These are phyloP conservation scores for Clytia hemisphaerica DNA, from an alignment of 30 jellyfish, hydroid and myxozoan genomes.

Conservation along the genomic window DNA sequence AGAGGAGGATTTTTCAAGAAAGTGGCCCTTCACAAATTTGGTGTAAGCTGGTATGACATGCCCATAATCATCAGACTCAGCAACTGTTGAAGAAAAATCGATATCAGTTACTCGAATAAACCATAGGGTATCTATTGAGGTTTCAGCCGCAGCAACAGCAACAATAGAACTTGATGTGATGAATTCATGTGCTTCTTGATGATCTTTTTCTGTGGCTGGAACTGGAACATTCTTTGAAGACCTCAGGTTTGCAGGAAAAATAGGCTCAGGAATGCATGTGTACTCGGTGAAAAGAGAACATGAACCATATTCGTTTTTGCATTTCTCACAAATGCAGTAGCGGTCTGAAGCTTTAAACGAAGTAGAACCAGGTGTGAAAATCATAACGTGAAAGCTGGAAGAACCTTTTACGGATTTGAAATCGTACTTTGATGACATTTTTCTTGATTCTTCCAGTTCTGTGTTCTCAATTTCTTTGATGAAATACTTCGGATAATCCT, in stretches of 20 bases:
- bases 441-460: conserved; percentile 14
- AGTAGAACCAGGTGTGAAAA: neutral
- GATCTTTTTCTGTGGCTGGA: conserved; percentile 7
- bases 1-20: neutral
- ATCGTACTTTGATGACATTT: neutral
- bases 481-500: neutral
- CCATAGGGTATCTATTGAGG: conserved; percentile 11
- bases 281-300: conserved; percentile 9
- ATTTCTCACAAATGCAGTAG: conserved; percentile 9
- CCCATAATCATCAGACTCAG: neutral
- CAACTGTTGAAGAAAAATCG: conserved; percentile 6
- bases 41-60: conserved; percentile 12
- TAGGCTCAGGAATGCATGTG: conserved; percentile 3
- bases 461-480: conserved; percentile 1
- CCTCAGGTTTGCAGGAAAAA: too few relatives aligned
- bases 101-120: conserved; percentile 8
- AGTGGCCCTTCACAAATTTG: conserved; percentile 4
- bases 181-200: conserved; percentile 7
- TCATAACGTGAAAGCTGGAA: conserved; percentile 1
- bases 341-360: conserved; percentile 1
- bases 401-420: conserved; percentile 9
- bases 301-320: conserved; percentile 17
- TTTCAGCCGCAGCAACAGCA: conserved; percentile 14
- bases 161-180: conserved; percentile 9
- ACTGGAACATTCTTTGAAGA: conserved; percentile 8